Evolutionary conservation across 2,797 vertebrate species (phyloP), one percentile per base, ranked within the genome.

Genomic region (Synanceia verrucosa): DNA sequence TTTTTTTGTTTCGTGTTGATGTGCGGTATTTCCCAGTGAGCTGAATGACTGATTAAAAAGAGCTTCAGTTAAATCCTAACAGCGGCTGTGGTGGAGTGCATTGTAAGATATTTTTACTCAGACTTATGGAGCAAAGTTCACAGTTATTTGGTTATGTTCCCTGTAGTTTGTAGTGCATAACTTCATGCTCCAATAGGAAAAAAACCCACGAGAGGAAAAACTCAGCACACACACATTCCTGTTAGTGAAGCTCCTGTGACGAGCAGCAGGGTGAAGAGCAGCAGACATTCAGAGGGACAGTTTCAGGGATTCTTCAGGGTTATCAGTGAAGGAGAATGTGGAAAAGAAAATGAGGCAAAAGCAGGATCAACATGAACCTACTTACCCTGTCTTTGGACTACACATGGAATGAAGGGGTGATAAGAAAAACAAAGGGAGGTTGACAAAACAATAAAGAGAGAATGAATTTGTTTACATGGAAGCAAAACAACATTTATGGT

Each of bases 331-430:
- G 82, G 70, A 62, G 53, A 76, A 76, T 47, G 74, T 13, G 33
- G 69, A 41, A 19, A 59, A 80, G 73, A 61, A 81, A 66, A 62
- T 46, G 48, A 74, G 67, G 58, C 61, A 86, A 90, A n/a, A 86
- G 86, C 80, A 83, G 78, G 81, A 88, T 73, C 82, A 90, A 91
- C 70, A 66, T 77, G 89, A 65, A 86, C 85, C 73, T 46, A 97
- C 95, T 97, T 95, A 96, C 95, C 95, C 95, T 34, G 95, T 95
- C 93, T 94, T 95, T 92, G 95, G 93, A 94, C 95, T 96, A 96
- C 70, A 90, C 82, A 89, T 89, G 92, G 91, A 90, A 93, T 91
- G 88, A 85, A n/a, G 77, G 61, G 81, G 74, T 90, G 81, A 88
- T 85, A 86, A 86, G 84, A 84, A 73, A n/a, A 81, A 76, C 76